Conservation (phyloP, 2,113 vertebrate species). For the Dolichotis patagonum region DNA sequence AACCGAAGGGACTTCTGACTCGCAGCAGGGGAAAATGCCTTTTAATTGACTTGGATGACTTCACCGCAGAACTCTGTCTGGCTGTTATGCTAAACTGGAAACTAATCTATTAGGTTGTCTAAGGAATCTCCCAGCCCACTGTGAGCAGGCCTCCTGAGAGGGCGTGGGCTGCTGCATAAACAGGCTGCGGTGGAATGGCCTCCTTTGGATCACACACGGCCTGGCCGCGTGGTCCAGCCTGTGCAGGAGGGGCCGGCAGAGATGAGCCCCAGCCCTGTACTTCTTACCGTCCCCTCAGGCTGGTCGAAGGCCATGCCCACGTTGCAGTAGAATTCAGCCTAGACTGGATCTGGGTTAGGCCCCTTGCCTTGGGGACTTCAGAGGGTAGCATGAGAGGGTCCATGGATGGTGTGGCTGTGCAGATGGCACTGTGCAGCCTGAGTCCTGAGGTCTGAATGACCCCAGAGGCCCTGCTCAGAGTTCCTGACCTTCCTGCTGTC, state of each 20-base stretch:
- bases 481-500: not conserved
- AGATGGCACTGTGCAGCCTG: not conserved
- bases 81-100: constrained; percentile 83
- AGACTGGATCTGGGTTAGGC: not conserved
- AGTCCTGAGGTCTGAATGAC: not conserved
- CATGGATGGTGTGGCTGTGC: not conserved
- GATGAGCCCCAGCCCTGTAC: not conserved
- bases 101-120: constrained; percentile 76
- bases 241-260: not conserved
- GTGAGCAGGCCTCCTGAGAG: constrained; percentile 62
- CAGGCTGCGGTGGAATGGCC: constrained; percentile 47
- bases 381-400: not conserved
- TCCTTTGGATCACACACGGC: constrained; percentile 3
- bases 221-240: not conserved
- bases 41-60: constrained; percentile 81
- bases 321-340: not conserved
- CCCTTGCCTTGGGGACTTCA: not conserved
- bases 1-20: constrained; percentile 65
- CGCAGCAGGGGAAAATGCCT: constrained; percentile 76
- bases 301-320: not conserved
- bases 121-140: constrained; percentile 66
- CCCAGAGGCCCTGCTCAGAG: not conserved
- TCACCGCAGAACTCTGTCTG: constrained; percentile 76
- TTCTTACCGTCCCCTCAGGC: not conserved
- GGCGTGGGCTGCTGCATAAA: not conserved